These are phyloP conservation scores for Astropecten irregularis DNA, from an alignment of 53 echinoderm and acorn worm species.

Conservation along the genomic window DNA sequence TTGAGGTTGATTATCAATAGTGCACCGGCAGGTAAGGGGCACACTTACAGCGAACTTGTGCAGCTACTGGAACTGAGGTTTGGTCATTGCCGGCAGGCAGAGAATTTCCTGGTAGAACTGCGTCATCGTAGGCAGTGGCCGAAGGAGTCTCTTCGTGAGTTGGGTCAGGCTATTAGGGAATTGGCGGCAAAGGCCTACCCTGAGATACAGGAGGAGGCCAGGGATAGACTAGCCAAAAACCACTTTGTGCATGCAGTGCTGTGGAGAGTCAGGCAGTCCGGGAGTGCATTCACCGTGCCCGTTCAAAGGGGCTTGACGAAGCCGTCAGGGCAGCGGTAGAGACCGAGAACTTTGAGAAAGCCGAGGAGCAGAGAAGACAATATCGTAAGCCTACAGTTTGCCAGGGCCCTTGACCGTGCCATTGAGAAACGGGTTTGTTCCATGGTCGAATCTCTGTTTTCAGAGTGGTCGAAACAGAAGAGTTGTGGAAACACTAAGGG, in stretches of 20 bases:
- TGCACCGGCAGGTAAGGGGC: background rate
- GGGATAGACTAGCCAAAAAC: background rate
- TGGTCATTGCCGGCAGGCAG: background rate
- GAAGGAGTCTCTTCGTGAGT: background rate
- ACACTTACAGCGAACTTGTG: background rate
- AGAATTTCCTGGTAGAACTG: too few species aligned
- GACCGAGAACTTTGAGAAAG: background rate
- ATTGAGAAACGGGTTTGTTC: background rate
- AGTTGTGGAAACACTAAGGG: background rate
- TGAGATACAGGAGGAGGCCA: background rate
- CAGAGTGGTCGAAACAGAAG: background rate
- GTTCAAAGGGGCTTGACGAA: background rate
- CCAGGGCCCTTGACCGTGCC: conserved; percentile 5
- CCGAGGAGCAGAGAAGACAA: too few species aligned
- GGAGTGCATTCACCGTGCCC: background rate
- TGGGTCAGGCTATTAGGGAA: background rate
- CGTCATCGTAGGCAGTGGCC: background rate
- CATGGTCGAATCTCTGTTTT: background rate
- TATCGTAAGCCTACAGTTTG: too few species aligned
- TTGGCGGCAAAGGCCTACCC: background rate
- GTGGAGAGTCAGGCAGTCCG: background rate
- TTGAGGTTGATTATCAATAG: background rate
- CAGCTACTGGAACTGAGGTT: background rate
- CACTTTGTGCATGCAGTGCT: background rate
- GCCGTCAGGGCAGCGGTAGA: background rate